A percentile compares a stretch with the other conserved stretches of the same genome.
Evolutionary conservation across 2,113 vertebrate genomes (phyloP).

Genomic region (Myotis brandtii): DNA sequence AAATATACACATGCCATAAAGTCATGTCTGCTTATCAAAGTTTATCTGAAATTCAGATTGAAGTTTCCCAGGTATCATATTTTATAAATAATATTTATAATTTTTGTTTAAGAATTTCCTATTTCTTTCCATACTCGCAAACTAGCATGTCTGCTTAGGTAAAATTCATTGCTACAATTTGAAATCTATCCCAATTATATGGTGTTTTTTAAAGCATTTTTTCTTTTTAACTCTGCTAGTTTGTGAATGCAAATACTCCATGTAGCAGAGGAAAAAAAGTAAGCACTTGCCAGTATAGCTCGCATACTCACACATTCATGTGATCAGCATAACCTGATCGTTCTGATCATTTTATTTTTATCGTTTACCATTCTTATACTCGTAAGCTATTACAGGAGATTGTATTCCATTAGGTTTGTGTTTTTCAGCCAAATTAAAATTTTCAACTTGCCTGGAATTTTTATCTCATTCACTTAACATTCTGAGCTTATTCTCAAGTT

Average conservation of each 20-base stretch:
- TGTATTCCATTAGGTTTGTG: not conserved
- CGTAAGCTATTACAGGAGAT: not conserved
- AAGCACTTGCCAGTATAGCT: not conserved
- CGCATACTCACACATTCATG: not conserved
- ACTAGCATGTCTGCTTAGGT: not conserved
- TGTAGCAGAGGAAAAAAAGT: not conserved
- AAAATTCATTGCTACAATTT: not conserved
- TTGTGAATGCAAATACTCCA: not conserved
- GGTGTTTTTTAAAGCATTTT: not conserved
- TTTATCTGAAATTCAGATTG: not conserved
- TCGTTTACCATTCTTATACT: not conserved
- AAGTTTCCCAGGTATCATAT: not conserved
- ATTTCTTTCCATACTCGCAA: not conserved
- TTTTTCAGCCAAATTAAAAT: not conserved
- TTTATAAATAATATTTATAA: not conserved
- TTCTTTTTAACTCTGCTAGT: not conserved
- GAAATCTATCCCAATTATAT: not conserved
- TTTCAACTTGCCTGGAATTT: not conserved
- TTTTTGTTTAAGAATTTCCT: not conserved
- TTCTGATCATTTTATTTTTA: conserved; percentile 6
- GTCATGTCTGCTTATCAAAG: not conserved
- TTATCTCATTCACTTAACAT: not conserved
- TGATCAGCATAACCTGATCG: not conserved
- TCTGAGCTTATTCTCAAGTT: not conserved
- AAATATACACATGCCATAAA: not conserved